Evolutionary conservation across 2,888 invertebrate genomes (phyloP).

Genomic region (Agonopterix alstromeriana): DNA sequence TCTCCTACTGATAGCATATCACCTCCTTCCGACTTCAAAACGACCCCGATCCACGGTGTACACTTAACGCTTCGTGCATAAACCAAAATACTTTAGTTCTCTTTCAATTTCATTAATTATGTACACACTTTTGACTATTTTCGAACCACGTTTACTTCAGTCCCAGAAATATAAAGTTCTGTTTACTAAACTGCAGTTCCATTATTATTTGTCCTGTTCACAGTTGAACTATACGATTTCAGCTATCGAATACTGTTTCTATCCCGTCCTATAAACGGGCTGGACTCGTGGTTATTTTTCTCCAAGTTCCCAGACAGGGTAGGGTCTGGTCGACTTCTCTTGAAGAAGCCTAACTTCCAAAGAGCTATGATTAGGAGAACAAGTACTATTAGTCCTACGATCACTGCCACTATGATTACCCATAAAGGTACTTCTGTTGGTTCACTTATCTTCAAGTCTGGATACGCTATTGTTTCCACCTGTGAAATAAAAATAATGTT

Average conservation of each 20-base stretch:
- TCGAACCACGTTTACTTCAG: constrained; percentile 1
- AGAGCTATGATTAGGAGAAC: constrained; percentile 86
- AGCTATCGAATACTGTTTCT: constrained; percentile 68
- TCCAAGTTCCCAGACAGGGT: constrained; percentile 88
- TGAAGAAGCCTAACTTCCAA: constrained; percentile 95
- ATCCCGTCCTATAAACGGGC: constrained; percentile 76
- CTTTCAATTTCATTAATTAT: constrained; percentile 1
- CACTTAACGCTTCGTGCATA: not conserved
- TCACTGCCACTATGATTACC: constrained; percentile 90
- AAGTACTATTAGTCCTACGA: constrained; percentile 89
- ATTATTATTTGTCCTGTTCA: constrained; percentile 16
- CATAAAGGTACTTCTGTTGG: constrained; percentile 88
- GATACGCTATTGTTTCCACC: constrained; percentile 91
- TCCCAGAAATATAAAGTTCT: no score
- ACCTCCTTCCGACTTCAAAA: no score
- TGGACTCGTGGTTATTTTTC: constrained; percentile 82
- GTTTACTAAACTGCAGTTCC: constrained; percentile 2
- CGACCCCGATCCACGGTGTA: not conserved
- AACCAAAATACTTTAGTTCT: constrained; percentile 11
- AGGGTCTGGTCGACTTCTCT: constrained; percentile 88
- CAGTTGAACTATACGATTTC: constrained; percentile 23
- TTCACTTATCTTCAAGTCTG: constrained; percentile 85
- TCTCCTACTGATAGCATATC: no score
- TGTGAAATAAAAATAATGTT: constrained; percentile 36
- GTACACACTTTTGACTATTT: constrained; percentile 9